These are phyloP conservation scores for Aythya baeri DNA, from an alignment of 2,113 vertebrate species.

Conservation along the genomic window DNA sequence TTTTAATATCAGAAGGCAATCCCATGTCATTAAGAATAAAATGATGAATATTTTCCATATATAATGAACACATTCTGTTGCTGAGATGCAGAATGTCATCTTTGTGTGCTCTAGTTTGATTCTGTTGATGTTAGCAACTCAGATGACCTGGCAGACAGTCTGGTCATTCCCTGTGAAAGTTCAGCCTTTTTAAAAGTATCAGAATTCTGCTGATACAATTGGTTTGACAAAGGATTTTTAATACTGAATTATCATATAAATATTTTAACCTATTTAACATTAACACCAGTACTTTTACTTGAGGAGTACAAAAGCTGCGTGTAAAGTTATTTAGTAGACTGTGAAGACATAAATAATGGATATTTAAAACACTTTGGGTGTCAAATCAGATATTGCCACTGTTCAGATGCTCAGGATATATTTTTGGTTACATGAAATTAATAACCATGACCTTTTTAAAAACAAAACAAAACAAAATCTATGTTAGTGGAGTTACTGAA, in stretches of 20 bases:
- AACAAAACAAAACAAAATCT: background rate
- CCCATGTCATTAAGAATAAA: background rate
- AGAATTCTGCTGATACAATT: background rate
- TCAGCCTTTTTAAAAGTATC: background rate
- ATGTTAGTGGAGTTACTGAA: background rate
- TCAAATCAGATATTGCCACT: background rate
- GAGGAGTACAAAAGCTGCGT: background rate
- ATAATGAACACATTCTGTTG: background rate
- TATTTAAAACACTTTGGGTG: background rate
- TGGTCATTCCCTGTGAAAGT: background rate
- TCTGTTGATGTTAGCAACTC: background rate
- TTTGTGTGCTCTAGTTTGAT: background rate
- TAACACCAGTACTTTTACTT: background rate
- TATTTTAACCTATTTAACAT: constrained; percentile 14
- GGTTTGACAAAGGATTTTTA: background rate
- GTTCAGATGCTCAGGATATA: background rate
- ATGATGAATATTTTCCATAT: background rate
- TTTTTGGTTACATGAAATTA: background rate
- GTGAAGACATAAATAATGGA: constrained; percentile 12
- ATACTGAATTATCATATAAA: constrained; percentile 27
- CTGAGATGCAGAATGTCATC: background rate
- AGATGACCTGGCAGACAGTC: background rate
- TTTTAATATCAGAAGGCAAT: background rate
- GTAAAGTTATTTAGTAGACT: background rate
- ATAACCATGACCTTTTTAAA: background rate